Base-by-base conservation (phyloP, 1,140 invertebrate genomes). In the Radopholus similis region DNA sequence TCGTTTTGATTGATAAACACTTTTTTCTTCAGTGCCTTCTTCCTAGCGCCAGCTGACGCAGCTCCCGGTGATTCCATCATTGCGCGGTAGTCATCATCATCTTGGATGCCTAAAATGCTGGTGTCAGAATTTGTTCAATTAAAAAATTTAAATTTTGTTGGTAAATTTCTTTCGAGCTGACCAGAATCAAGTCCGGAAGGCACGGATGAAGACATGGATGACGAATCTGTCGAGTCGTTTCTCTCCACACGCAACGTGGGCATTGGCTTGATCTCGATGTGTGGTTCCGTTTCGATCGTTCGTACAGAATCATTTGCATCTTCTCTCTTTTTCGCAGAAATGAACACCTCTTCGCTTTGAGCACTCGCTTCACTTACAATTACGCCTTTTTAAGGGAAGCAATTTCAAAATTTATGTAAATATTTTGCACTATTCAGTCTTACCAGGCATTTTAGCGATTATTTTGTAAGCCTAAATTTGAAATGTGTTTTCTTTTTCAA, bases 381-480 rank as follows among this genome's bases (percentile, higher is more conserved):
- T 28, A 68, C 60, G 5, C 59, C 47, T 51, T 51, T 15, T 26
- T 26, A 51, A 51, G 9, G 44, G 6, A 23, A 51, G 6, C 26
- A 13, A 21, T 49, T 13, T 4, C 44, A 49, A 49, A 49, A 0
- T 5, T 5, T 47, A 15, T 47, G 44, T 21, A 47, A 47, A 21
- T 3, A 4, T 26, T 26, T 1, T 26, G 9, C 47, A 51, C 23
- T n/a, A n/a, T n/a, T n/a, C n/a, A 51, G 1, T 21, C 47, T 51
- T 51, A n/a, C 64, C 65, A 1, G 66, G 60, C 64, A 68, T 35
- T 68, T 68, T 68, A 5, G 66, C 66, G 11, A 68, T 40, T 30
- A 68, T 68, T 54, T 64, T 65, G 54, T 68, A 68, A 30, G 47
- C 35, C 26, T 66, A 69, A 30, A 60, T n/a, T n/a, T n/a, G n/a